Evolutionary conservation across 2,888 invertebrate genomes (phyloP), one percentile per base, ranked within the genome.

Genomic region (Trachelus stipa): DNA sequence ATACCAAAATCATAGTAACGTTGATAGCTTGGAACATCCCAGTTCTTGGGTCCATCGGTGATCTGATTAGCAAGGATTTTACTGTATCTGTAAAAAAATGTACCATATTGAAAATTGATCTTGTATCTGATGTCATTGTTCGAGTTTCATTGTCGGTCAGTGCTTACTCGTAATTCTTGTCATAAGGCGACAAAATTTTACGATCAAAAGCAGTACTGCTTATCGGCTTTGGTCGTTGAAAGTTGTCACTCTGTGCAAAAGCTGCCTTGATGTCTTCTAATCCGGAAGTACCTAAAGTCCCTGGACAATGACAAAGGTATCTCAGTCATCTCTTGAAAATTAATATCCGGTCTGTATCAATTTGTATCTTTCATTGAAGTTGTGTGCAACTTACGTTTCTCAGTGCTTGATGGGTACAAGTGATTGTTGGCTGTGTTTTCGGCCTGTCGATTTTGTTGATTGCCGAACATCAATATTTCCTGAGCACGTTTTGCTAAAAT

Each of bases 381-480:
- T 40, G 31, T 34, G 12, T n/a, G 68, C n/a, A 74, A 79, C 83
- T 87, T 79, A 89, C 90, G 83, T 84, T 90, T 90, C 31, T 90
- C 90, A 0, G 86, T 77, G 15, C 78, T 80, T 4, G 88, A 83
- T 9, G 83, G 77, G 76, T 85, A 84, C 6, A 85, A 56, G 23
- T 56, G 40, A 56, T 56, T 77, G 30, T 84, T 80, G 56, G 83
- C 81, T 74, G 79, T 79, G 33, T 86, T 86, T 12, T 86, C 80
- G 34, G 83, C 84, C 73, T 84, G 81, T 77, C 89, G 83, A 84
- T 91, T 92, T 79, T 92, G 92, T 79, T 92, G 92, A 80, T 92
- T 92, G 11, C 92, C 92, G 74, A 92, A 92, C 91, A 92, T 91
- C 74, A 92, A 84, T 77, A 90, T 87, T 80, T 92, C 92, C 83